phyloP scores from a whole-genome alignment of 1,140 invertebrate genomes.

The Zaprionus taronus region DNA sequence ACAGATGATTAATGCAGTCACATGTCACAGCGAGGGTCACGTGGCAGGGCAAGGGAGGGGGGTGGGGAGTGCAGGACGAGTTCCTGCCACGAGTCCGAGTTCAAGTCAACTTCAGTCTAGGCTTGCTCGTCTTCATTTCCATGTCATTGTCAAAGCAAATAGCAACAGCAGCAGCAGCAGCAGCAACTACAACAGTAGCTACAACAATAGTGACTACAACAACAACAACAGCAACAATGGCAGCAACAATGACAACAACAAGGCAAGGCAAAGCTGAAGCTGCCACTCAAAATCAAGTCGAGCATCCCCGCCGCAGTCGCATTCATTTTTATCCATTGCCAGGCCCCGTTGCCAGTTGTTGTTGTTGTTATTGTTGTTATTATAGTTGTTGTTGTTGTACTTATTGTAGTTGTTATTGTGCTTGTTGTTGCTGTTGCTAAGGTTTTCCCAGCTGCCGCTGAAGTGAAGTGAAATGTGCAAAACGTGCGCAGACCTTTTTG shows the following conservation, averaged over 20 bases:
- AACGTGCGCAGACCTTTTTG: conserved; percentile 63
- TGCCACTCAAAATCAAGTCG: conserved; percentile 63
- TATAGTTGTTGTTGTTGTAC: conserved; percentile 2
- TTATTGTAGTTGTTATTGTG: neutral
- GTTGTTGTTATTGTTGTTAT: conserved; percentile 10
- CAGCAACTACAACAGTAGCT: neutral
- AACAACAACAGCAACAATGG: neutral
- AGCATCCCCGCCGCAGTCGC: conserved; percentile 20
- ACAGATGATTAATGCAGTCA: conserved; percentile 71
- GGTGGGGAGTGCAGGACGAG: neutral
- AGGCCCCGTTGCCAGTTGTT: conserved; percentile 11
- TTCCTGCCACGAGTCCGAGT: conserved; percentile 1
- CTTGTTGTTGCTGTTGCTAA: conserved; percentile 7
- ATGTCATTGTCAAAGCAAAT: conserved; percentile 72
- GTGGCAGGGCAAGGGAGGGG: neutral
- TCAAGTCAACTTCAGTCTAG: conserved; percentile 27
- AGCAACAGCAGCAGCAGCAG: conserved; percentile 32
- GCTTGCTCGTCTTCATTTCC: conserved; percentile 48
- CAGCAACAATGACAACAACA: neutral
- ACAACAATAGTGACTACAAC: neutral
- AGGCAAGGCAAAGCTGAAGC: neutral
- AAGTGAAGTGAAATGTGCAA: conserved; percentile 67
- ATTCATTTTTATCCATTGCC: conserved; percentile 45
- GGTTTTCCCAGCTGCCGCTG: conserved; percentile 7
- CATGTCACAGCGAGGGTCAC: conserved; percentile 40